Conservation (phyloP, 2,888 invertebrate genomes). For the Synergus itoensis region DNA sequence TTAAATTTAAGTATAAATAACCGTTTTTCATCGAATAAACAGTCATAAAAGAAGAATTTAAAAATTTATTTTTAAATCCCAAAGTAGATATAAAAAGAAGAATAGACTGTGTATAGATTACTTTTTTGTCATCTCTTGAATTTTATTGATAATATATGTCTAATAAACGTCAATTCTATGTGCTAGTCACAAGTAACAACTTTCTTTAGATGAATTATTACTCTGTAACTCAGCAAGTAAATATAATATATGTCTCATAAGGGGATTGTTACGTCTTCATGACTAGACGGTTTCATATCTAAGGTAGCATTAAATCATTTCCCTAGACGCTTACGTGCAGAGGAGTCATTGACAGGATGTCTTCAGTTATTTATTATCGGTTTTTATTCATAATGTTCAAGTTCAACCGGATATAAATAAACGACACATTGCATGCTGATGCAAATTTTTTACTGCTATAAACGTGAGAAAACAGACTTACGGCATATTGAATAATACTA, state of each 20-base stretch:
- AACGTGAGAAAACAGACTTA: not conserved
- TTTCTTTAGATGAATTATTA: constrained; percentile 27
- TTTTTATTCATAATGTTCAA: not conserved
- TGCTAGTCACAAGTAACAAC: not conserved
- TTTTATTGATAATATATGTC: not conserved
- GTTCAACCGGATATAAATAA: constrained; percentile 6
- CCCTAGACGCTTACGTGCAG: not conserved
- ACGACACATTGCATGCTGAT: not conserved
- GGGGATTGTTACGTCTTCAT: constrained; percentile 34
- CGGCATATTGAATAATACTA: not conserved
- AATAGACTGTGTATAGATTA: no score
- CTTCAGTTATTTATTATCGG: not conserved
- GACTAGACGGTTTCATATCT: constrained; percentile 18
- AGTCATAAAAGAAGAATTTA: not conserved
- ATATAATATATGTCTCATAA: constrained; percentile 11
- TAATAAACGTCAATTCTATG: no score
- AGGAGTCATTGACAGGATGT: constrained; percentile 32
- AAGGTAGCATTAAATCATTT: constrained; percentile 34
- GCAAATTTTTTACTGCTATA: not conserved
- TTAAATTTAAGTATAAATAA: not conserved
- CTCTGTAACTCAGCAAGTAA: not conserved
- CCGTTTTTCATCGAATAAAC: not conserved
- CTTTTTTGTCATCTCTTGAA: not conserved
- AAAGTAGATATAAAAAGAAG: no score
- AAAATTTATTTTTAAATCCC: no score